Percentiles rank a stretch among this genome's conserved stretches.
Conservation (phyloP, 2,113 vertebrate species). For the Ceyx margarethae region DNA sequence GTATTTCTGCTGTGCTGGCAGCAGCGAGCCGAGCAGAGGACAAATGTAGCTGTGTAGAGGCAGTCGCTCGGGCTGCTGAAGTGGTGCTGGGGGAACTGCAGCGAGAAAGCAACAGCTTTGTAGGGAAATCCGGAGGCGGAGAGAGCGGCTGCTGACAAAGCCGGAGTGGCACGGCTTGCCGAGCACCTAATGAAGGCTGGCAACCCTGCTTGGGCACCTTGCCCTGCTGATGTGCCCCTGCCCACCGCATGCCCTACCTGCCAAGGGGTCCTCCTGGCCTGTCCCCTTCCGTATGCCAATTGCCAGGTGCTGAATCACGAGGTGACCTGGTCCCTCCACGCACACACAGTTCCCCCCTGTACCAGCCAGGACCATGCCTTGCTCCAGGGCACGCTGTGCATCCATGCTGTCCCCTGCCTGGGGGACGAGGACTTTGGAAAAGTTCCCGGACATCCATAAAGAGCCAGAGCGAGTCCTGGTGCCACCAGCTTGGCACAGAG, state of each 20-base stretch:
- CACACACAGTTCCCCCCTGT: neutral
- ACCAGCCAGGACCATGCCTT: neutral
- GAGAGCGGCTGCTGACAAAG: neutral
- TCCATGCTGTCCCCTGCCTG: neutral
- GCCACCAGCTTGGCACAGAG: neutral
- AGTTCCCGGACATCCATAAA: neutral
- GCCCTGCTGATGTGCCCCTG: neutral
- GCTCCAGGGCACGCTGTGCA: neutral
- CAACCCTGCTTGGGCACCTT: neutral
- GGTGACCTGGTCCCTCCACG: neutral
- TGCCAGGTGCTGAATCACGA: rapidly evolving
- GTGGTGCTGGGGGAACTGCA: slow-evolving; percentile 20
- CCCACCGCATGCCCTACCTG: neutral
- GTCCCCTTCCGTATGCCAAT: neutral
- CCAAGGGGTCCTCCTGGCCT: neutral
- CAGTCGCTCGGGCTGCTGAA: neutral
- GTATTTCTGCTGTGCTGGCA: slow-evolving; percentile 41
- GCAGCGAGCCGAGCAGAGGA: neutral
- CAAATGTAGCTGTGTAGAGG: neutral
- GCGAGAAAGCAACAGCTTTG: slow-evolving; percentile 43
- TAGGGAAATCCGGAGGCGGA: neutral
- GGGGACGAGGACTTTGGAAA: neutral
- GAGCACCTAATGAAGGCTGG: neutral
- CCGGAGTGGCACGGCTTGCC: neutral
- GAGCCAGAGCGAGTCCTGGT: neutral